phyloP scores from a whole-genome alignment of 64 coral and sea anemone genomes.

The Astreopora myriophthalma region DNA sequence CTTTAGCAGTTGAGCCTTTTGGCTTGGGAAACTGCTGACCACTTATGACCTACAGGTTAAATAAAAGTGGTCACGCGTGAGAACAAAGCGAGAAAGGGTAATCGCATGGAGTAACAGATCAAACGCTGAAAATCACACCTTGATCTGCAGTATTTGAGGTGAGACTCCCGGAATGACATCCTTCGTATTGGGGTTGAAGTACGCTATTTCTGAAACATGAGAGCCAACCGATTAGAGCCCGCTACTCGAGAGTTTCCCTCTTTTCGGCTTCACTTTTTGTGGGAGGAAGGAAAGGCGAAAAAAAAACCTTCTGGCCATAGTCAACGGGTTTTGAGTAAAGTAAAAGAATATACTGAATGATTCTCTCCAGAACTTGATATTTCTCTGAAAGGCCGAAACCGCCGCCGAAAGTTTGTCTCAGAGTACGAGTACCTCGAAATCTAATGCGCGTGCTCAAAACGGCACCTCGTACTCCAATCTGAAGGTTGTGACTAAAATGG shows the following conservation, averaged over 20 bases:
- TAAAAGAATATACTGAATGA: too few species aligned
- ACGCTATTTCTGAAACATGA: constrained; percentile 84
- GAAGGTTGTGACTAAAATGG: too few species aligned
- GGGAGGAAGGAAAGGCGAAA: too few species aligned
- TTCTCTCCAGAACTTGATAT: too few species aligned
- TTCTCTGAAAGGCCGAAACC: too few species aligned
- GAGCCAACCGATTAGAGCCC: background rate
- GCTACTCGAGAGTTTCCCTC: background rate
- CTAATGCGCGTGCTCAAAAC: too few species aligned
- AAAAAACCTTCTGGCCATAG: too few species aligned
- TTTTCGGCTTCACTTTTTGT: too few species aligned
- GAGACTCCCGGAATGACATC: constrained; percentile 91
- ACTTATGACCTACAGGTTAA: constrained; percentile 78
- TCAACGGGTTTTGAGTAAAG: too few species aligned
- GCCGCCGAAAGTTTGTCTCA: too few species aligned
- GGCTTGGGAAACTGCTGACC: constrained; percentile 99
- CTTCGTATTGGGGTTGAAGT: constrained; percentile 91
- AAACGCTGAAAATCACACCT: constrained; percentile 39
- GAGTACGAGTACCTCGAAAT: too few species aligned
- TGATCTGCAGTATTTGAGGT: constrained; percentile 93
- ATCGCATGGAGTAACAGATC: background rate
- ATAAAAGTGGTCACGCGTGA: background rate
- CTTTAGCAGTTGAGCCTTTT: constrained; percentile 90
- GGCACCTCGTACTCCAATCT: too few species aligned
- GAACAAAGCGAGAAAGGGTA: background rate